phyloP scores from a whole-genome alignment of 2,113 vertebrate species.

The Hippocampus comes region DNA sequence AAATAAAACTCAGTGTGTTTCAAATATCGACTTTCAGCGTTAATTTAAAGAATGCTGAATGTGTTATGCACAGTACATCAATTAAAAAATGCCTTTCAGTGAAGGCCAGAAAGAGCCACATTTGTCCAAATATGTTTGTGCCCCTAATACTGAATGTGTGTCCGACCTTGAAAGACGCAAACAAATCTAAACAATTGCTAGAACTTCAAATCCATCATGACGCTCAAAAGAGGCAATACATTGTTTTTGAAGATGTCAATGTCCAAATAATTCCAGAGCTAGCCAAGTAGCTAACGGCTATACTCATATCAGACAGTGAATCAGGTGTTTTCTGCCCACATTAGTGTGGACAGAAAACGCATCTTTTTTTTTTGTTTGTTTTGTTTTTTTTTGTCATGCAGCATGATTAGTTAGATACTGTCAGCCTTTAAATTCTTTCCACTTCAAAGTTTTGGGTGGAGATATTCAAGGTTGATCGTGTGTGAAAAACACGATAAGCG shows the following conservation, averaged over 20 bases:
- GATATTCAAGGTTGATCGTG: constrained; percentile 14
- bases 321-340: constrained; percentile 20
- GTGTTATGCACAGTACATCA: too few relatives aligned
- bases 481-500: constrained; percentile 43
- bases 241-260: too few relatives aligned
- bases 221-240: neutral
- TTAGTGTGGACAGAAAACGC: constrained; percentile 28
- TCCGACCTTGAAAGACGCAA: too few relatives aligned
- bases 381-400: constrained; percentile 37
- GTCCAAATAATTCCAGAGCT: neutral
- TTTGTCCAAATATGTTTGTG: too few relatives aligned
- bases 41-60: too few relatives aligned
- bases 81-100: too few relatives aligned
- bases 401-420: constrained; percentile 41
- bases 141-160: too few relatives aligned
- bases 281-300: constrained; percentile 25
- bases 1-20: neutral
- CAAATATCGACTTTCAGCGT: neutral
- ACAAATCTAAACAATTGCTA: too few relatives aligned
- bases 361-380: constrained; percentile 24
- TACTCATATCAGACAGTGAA: constrained; percentile 23
- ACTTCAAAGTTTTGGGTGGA: constrained; percentile 21
- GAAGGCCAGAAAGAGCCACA: too few relatives aligned
- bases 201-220: neutral
- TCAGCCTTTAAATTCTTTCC: constrained; percentile 35